Conservation (phyloP, 2,888 invertebrate genomes). For the Pristionchus exspectatus region DNA sequence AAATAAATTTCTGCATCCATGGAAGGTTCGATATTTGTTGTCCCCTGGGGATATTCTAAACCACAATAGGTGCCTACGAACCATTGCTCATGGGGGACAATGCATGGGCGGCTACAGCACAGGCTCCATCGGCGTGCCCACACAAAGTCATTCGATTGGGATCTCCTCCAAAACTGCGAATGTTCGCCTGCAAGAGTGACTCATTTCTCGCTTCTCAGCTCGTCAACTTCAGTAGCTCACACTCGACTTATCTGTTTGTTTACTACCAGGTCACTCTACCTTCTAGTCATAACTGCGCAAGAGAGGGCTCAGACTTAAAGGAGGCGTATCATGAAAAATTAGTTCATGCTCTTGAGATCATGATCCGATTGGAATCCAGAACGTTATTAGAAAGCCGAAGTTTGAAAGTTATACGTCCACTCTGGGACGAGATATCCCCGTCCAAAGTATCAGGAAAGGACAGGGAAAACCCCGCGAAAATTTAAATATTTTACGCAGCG, state of each 20-base stretch:
- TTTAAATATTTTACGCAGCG: too few species aligned
- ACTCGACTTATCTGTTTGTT: neutral
- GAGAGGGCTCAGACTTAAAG: neutral
- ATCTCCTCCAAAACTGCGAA: constrained; percentile 74
- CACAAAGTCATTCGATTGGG: constrained; percentile 73
- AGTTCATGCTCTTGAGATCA: too few species aligned
- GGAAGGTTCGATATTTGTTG: too few species aligned
- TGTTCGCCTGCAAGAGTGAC: constrained; percentile 67
- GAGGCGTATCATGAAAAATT: too few species aligned
- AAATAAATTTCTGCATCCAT: constrained; percentile 1
- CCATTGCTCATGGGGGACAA: constrained; percentile 70
- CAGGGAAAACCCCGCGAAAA: too few species aligned
- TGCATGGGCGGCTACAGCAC: constrained; percentile 70
- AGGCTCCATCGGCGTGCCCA: constrained; percentile 71
- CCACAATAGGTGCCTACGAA: constrained; percentile 50
- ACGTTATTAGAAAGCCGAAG: too few species aligned
- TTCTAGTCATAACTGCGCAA: neutral
- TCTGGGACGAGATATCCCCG: too few species aligned
- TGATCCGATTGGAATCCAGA: too few species aligned
- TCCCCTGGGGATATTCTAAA: too few species aligned
- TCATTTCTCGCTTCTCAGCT: neutral
- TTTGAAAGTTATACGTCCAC: too few species aligned
- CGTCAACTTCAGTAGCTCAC: neutral
- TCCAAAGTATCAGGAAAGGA: too few species aligned
- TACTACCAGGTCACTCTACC: constrained; percentile 3